Percentiles rank a stretch among this genome's conserved stretches.
Conservation (phyloP, 2,888 invertebrate genomes). For the Mimachlamys varia region DNA sequence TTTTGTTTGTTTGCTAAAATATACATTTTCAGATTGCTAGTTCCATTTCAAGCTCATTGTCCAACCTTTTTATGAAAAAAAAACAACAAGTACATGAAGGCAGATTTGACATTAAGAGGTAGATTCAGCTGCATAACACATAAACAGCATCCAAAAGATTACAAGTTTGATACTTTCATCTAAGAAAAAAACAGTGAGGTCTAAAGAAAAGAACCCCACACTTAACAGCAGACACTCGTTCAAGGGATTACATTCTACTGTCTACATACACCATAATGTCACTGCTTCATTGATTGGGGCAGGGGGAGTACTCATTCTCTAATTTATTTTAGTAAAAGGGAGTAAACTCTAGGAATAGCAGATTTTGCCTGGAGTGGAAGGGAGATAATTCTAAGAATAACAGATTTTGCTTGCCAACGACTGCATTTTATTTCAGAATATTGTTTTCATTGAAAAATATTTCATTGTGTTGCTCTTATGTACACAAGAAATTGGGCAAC, state of each 20-base stretch:
- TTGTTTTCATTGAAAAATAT: too few species aligned
- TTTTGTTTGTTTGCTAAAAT: background rate
- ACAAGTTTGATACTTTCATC: background rate
- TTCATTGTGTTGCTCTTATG: too few species aligned
- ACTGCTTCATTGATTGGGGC: too few species aligned
- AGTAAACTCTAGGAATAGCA: too few species aligned
- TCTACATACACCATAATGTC: background rate
- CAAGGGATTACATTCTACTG: background rate
- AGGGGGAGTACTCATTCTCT: too few species aligned
- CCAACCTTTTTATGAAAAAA: conserved; percentile 11
- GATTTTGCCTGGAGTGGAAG: too few species aligned
- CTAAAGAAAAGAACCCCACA: background rate
- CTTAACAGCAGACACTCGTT: background rate
- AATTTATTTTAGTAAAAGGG: background rate
- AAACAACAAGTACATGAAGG: background rate
- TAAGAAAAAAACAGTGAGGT: background rate
- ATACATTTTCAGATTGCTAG: background rate
- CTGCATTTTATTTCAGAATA: too few species aligned
- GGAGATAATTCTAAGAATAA: too few species aligned
- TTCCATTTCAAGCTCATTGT: background rate
- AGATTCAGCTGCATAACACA: background rate
- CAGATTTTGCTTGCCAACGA: too few species aligned
- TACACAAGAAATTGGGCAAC: too few species aligned
- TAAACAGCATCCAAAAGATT: background rate
- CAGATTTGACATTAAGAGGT: background rate